phyloP scores from a whole-genome alignment of 2,888 invertebrate genomes.

The Mylabris sibirica region DNA sequence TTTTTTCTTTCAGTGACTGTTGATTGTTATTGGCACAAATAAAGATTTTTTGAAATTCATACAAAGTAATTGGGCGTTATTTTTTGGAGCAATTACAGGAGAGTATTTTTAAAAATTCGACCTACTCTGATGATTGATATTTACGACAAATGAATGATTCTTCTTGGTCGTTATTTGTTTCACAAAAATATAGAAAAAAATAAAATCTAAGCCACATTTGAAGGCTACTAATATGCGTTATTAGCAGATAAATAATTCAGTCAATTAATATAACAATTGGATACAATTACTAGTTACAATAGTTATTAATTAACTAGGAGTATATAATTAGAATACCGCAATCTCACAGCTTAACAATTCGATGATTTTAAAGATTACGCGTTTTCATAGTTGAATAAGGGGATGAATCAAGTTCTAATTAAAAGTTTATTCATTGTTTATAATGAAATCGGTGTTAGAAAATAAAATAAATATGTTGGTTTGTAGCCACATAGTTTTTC shows the following conservation, averaged over 20 bases:
- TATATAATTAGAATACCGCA: background rate
- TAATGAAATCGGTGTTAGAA: background rate
- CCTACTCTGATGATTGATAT: conserved; percentile 26
- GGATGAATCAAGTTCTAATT: background rate
- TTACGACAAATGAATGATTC: conserved; percentile 25
- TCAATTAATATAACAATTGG: background rate
- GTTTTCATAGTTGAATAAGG: background rate
- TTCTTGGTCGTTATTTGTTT: conserved; percentile 32
- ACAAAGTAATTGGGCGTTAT: conserved; percentile 13
- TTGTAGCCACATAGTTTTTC: conserved; percentile 23
- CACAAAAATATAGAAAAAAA: conserved; percentile 21
- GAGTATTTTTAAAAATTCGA: conserved; percentile 12
- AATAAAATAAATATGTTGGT: conserved; percentile 18
- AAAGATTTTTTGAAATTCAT: background rate
- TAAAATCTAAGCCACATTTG: conserved; percentile 25
- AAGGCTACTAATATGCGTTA: conserved; percentile 21
- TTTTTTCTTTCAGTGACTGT: background rate
- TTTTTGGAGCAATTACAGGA: conserved; percentile 11
- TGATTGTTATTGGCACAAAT: conserved; percentile 10
- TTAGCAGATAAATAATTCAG: background rate
- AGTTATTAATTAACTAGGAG: too few relatives aligned
- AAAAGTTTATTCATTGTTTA: background rate
- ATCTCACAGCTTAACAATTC: background rate
- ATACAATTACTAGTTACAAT: background rate
- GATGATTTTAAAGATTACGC: background rate